These are phyloP conservation scores for Sebastes ruberrimus DNA, from an alignment of 2,797 vertebrate genomes.

Conservation along the genomic window DNA sequence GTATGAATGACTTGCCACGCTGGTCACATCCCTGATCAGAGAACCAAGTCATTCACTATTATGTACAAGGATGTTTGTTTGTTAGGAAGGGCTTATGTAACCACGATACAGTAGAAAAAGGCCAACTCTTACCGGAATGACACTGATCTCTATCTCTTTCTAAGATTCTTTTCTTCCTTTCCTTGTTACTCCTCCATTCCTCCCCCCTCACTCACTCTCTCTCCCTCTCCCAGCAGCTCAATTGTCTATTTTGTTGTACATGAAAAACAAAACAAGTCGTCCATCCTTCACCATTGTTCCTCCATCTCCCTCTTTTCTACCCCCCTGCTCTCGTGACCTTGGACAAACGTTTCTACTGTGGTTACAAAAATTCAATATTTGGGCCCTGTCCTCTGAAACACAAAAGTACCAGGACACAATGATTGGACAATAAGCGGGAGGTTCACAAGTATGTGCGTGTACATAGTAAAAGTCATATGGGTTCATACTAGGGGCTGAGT, in stretches of 20 bases:
- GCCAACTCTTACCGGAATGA: slow-evolving; percentile 57
- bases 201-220: neutral
- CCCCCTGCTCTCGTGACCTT: neutral
- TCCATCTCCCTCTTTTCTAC: slow-evolving; percentile 10
- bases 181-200: slow-evolving; percentile 13
- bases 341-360: slow-evolving; percentile 20
- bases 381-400: slow-evolving; percentile 18
- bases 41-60: slow-evolving; percentile 5
- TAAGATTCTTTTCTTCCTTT: slow-evolving; percentile 2
- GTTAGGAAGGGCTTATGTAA: slow-evolving; percentile 47
- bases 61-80: slow-evolving; percentile 38
- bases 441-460: slow-evolving; percentile 10
- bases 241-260: slow-evolving; percentile 44
- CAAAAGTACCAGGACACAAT: slow-evolving; percentile 15
- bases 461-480: slow-evolving; percentile 1
- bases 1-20: slow-evolving; percentile 17
- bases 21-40: slow-evolving; percentile 25
- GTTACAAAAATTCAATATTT: slow-evolving; percentile 30
- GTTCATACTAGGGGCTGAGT: neutral
- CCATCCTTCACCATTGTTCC: slow-evolving; percentile 40
- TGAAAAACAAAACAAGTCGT: slow-evolving; percentile 61
- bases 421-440: slow-evolving; percentile 18
- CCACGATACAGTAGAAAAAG: slow-evolving; percentile 17
- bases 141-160: slow-evolving; percentile 9
- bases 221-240: slow-evolving; percentile 15